Conservation (phyloP, 2,888 invertebrate species). For the Drosophila infuscata region DNA sequence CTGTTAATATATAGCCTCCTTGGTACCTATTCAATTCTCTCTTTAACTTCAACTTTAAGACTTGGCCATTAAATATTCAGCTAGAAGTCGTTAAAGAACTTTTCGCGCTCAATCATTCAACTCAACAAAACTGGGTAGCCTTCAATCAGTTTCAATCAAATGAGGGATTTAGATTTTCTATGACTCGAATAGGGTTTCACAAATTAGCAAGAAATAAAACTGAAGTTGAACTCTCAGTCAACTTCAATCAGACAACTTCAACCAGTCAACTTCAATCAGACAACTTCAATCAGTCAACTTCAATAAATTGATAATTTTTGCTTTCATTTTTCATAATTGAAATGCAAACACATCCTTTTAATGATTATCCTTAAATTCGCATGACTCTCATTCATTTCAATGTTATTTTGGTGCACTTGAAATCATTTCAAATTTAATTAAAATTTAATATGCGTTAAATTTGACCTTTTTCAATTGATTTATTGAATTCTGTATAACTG, state of each 20-base stretch:
- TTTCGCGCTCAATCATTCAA: background rate
- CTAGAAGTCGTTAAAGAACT: background rate
- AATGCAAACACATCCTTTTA: background rate
- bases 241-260: background rate
- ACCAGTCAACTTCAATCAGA: background rate
- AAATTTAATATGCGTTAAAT: constrained; percentile 7
- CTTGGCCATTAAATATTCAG: constrained; percentile 8
- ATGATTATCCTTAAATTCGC: background rate
- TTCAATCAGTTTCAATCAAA: constrained; percentile 8
- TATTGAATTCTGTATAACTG: background rate
- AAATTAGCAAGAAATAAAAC: background rate
- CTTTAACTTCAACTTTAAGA: constrained; percentile 13
- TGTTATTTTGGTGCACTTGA: background rate
- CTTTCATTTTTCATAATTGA: background rate
- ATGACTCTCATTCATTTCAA: background rate
- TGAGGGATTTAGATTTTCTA: background rate
- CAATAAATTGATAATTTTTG: background rate
- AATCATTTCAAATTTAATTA: constrained; percentile 1
- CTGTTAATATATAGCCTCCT: background rate
- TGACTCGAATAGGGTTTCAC: background rate
- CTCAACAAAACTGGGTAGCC: background rate
- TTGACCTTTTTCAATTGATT: background rate
- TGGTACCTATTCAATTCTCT: constrained; percentile 21
- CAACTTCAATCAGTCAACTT: too few species aligned
- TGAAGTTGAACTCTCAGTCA: background rate